Conservation (phyloP, 2,888 invertebrate genomes). For the Tribolium freemani region DNA sequence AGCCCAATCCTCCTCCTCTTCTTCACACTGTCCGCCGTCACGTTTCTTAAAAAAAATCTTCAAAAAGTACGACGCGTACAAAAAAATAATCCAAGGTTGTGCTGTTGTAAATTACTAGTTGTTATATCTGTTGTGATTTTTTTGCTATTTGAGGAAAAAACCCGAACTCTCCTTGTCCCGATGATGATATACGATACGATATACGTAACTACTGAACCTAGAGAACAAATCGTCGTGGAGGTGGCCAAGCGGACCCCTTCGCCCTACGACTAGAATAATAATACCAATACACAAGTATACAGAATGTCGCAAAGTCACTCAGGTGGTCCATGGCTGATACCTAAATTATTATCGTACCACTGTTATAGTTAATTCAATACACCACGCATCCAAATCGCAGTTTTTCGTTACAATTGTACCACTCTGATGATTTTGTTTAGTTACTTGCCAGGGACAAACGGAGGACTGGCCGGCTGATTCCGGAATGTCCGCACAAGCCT, state of each 20-base stretch:
- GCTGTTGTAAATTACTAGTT: slow-evolving; percentile 70
- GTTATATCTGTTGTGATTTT: slow-evolving; percentile 70
- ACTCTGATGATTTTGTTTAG: slow-evolving; percentile 53
- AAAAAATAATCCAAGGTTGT: slow-evolving; percentile 69
- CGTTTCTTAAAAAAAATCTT: slow-evolving; percentile 59
- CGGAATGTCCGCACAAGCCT: slow-evolving; percentile 21
- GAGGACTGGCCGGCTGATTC: slow-evolving; percentile 18
- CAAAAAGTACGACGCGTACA: slow-evolving; percentile 63
- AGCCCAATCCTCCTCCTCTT: slow-evolving; percentile 51
- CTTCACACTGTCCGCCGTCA: slow-evolving; percentile 49
- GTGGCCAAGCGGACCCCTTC: slow-evolving; percentile 31
- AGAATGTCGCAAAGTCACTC: slow-evolving; percentile 68
- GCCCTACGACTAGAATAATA: slow-evolving; percentile 56
- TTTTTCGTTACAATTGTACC: slow-evolving; percentile 31
- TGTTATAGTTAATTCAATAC: slow-evolving; percentile 19
- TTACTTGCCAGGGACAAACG: slow-evolving; percentile 49
- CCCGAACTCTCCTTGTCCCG: slow-evolving; percentile 60
- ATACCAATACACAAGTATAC: slow-evolving; percentile 68
- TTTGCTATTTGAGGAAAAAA: slow-evolving; percentile 63
- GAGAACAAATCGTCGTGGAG: slow-evolving; percentile 50
- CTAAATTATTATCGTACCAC: slow-evolving; percentile 26
- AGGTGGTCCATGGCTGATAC: slow-evolving; percentile 67
- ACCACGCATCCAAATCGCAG: not conserved
- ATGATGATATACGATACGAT: slow-evolving; percentile 64
- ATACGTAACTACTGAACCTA: slow-evolving; percentile 68